A percentile compares a stretch with the other conserved stretches of the same genome.
Conservation (phyloP, 2,888 invertebrate genomes). For the Ichneumoninae sp. region DNA sequence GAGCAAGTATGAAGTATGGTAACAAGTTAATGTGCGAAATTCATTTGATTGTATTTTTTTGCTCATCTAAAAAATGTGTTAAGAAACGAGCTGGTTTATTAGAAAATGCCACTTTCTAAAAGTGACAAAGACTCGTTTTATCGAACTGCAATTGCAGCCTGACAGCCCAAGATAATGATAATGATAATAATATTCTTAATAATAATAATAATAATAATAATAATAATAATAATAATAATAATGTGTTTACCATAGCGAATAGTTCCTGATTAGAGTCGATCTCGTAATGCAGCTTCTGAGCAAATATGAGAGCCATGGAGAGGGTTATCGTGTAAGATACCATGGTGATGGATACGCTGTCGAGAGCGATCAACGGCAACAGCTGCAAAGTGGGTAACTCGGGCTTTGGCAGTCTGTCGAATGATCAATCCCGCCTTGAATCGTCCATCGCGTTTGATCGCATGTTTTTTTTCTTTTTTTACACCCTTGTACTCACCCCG, state of each 20-base stretch:
- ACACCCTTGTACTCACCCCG: slow-evolving; percentile 85
- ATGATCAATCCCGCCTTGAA: slow-evolving; percentile 74
- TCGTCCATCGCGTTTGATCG: slow-evolving; percentile 63
- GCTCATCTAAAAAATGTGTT: too few species aligned
- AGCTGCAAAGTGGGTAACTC: slow-evolving; percentile 87
- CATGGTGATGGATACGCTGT: slow-evolving; percentile 90
- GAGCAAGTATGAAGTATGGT: too few species aligned
- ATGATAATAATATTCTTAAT: background rate
- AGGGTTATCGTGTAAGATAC: slow-evolving; percentile 92
- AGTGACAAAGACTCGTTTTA: background rate
- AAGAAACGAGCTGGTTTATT: too few species aligned
- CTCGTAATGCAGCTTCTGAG: slow-evolving; percentile 90
- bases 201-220: background rate
- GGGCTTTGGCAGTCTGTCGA: slow-evolving; percentile 88
- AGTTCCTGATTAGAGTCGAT: slow-evolving; percentile 92
- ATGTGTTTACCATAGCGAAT: slow-evolving; percentile 87
- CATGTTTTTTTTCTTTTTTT: slow-evolving; percentile 16
- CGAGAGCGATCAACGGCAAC: slow-evolving; percentile 87
- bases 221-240: background rate
- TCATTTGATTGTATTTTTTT: too few species aligned
- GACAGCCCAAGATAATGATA: background rate
- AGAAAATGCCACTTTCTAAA: background rate
- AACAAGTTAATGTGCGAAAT: too few species aligned
- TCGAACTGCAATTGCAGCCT: background rate
- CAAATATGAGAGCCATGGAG: slow-evolving; percentile 93